Conservation (phyloP, 2,797 vertebrate species). For the Rhabdomys pumilio region DNA sequence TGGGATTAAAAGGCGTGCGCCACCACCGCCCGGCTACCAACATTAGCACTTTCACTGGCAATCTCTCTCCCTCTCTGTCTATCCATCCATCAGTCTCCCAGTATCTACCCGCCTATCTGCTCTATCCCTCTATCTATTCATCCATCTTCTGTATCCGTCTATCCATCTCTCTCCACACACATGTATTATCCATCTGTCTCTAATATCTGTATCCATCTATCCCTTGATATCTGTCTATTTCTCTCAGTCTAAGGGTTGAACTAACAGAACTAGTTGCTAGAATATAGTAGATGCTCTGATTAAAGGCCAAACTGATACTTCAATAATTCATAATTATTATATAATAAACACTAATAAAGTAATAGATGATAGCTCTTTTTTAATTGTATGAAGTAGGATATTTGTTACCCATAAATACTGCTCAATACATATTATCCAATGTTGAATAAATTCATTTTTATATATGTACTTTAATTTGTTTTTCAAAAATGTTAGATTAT, state of each 20-base stretch:
- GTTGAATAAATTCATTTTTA: neutral
- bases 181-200: too few species aligned
- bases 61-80: neutral
- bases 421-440: neutral
- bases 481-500: neutral
- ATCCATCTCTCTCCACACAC: too few species aligned
- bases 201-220: too few species aligned
- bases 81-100: neutral
- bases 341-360: neutral
- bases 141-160: neutral
- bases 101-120: neutral
- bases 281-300: neutral
- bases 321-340: conserved; percentile 25
- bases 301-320: conserved; percentile 32
- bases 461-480: neutral
- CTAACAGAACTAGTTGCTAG: neutral
- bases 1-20: too few species aligned
- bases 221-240: neutral
- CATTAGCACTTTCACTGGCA: neutral
- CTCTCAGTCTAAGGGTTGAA: neutral
- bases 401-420: conserved; percentile 19
- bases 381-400: neutral
- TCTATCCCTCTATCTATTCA: neutral
- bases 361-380: conserved; percentile 22
- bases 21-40: neutral